Evolutionary conservation across 1,140 invertebrate species (phyloP), one percentile per base, ranked within the genome.

Genomic region (Tetraneura akinire): DNA sequence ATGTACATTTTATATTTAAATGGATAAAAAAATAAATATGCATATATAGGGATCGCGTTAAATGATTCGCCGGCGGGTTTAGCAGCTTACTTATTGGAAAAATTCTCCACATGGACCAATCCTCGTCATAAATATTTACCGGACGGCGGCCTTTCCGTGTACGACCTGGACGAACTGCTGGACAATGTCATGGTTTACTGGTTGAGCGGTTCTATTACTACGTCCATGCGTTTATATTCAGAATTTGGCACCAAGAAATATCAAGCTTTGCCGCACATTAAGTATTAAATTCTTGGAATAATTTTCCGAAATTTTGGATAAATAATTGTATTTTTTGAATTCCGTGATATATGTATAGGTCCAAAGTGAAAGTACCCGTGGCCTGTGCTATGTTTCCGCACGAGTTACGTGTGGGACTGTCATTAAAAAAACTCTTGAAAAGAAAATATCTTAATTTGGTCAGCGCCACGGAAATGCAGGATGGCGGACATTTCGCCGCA

Each of bases 161-260:
- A 86, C 83, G 88, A 88, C 0, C 85, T 92, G 66, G 92, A 94
- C 70, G 92, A 95, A 82, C 85, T 97, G 5, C 86, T 97, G 5
- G 95, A 96, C 81, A 95, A 96, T 84, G 84, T 97, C 0, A 96
- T 96, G 92, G 85, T 96, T 42, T 97, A 96, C 85, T 97, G 94
- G 91, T 83, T 91, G 0, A 91, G 91, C 0, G 90, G 90, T 80
- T 90, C 90, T 1, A 92, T 95, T 3, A 93, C 92, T 0, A 91
- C 92, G 0, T 92, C 93, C 0, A 87, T 90, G 83, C 87, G 95
- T 76, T 85, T 94, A 9, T 96, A 96, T 82, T 86, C 91, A 1
- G 94, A 96, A 85, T 86, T 83, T 29, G 42, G 23, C 13, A 47
- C 13, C 26, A 49, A 53, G 6, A 45, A 64, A 29, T 64, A 64